Base-by-base conservation (phyloP, 2,797 vertebrate species). In the Pelochelys cantorii region DNA sequence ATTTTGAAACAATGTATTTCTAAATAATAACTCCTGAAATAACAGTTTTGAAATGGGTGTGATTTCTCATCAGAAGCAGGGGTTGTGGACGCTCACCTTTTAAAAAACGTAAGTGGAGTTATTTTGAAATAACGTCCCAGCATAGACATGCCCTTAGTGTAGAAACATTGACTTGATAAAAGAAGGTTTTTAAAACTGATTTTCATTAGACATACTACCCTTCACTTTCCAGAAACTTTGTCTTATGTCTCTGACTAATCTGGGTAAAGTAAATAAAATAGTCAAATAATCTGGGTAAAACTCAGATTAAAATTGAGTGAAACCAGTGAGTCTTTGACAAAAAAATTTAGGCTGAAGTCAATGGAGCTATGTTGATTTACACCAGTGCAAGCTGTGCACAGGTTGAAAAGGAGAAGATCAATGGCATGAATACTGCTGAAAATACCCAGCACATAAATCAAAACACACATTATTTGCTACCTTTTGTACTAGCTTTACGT, bases 381-480 rank as follows among this genome's bases (percentile, higher is more conserved):
- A 77, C 25, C 7, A 0, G 79, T 34, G 23, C 23, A 57, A 14
- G 52, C 4, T 2, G 53, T 71, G 78, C 79, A 88, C 71, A 89
- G 3, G 80, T 4, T 60, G 77, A 31, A 68, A 79, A 5, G 11
- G 20, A 83, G 85, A 93, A 52, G 42, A 53, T 31, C 60, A 91
- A 56, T 11, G 52, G 0, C 11, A 7, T 25, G 8, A 9, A 85
- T 60, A 68, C 5, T 83, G 29, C 10, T 68, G 31, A 90, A n/a
- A 54, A 5, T 17, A 31, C 3, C 20, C 53, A 18, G 57, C 1
- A 20, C 17, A 55, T 48, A 53, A 4, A 48, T n/a, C 5, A 78
- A 94, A 89, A 60, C 6, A 17, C 5, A 23, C 0, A 5, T 12
- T 53, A 0, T 0, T 42, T 37, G 37, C 22, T 31, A 23, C 56